Conservation (phyloP, 23 tunicate species). For the Trididemnum clinides region DNA sequence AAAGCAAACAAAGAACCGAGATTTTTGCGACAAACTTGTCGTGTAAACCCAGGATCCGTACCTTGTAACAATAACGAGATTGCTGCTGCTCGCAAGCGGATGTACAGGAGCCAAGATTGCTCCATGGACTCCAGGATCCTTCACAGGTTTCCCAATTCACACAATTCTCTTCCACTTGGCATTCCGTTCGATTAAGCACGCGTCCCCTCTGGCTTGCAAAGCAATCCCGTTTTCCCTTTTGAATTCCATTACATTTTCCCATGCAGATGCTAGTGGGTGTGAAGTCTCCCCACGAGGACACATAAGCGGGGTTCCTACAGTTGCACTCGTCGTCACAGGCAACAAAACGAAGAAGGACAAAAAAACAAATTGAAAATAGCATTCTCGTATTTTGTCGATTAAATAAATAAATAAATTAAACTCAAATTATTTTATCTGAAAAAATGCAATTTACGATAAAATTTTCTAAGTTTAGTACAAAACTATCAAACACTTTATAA, state of each 20-base stretch:
- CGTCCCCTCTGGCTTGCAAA: neutral
- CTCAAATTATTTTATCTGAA: too few relatives aligned
- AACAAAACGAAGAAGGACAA: too few relatives aligned
- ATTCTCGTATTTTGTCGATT: too few relatives aligned
- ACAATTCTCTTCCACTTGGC: neutral
- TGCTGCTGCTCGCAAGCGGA: neutral
- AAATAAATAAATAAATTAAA: too few relatives aligned
- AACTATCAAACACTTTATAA: too few relatives aligned
- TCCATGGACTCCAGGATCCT: conserved; percentile 7
- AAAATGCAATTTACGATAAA: too few relatives aligned
- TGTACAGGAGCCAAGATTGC: neutral
- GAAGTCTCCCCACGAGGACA: neutral
- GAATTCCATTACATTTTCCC: neutral
- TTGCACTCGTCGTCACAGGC: too few relatives aligned
- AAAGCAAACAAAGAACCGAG: too few relatives aligned
- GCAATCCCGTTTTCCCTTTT: neutral
- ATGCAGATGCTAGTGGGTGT: neutral
- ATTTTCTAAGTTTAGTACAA: too few relatives aligned
- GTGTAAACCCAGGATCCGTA: too few relatives aligned
- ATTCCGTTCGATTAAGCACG: neutral
- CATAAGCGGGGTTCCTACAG: neutral
- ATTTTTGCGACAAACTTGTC: too few relatives aligned
- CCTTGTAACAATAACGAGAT: neutral
- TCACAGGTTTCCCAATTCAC: neutral
- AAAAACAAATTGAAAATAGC: too few relatives aligned